These are phyloP conservation scores for Fabriciana adippe DNA, from an alignment of 2,888 invertebrate genomes.

Conservation along the genomic window DNA sequence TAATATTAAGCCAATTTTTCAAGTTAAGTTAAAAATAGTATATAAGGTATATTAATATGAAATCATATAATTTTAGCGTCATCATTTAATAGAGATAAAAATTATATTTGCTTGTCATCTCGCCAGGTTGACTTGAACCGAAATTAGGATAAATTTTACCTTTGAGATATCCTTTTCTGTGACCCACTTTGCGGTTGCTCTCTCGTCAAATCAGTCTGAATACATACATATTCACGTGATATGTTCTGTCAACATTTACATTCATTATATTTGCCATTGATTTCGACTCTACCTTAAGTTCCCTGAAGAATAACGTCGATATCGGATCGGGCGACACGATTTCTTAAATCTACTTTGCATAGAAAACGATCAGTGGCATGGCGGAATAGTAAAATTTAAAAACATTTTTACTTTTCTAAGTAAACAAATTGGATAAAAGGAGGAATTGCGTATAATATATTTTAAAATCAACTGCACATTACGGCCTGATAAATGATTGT, in stretches of 20 bases:
- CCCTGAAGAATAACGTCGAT: conserved; percentile 14
- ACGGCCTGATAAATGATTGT: too few species aligned
- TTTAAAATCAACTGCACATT: too few species aligned
- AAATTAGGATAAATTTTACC: conserved; percentile 17
- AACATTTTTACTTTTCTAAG: conserved; percentile 7
- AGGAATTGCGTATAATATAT: too few species aligned
- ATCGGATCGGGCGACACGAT: conserved; percentile 16
- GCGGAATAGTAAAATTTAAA: background rate
- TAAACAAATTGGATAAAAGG: background rate
- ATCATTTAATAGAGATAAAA: background rate
- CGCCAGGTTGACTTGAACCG: conserved; percentile 2
- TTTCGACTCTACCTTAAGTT: conserved; percentile 14
- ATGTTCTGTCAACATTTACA: conserved; percentile 11
- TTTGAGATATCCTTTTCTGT: conserved; percentile 11
- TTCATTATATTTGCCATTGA: conserved; percentile 19
- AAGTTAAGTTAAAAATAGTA: too few species aligned
- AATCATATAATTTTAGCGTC: too few species aligned
- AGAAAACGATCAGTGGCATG: conserved; percentile 10
- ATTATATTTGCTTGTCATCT: conserved; percentile 7
- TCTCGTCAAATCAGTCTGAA: conserved; percentile 1
- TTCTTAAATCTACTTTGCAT: conserved; percentile 28
- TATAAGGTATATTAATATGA: too few species aligned
- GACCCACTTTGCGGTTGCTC: conserved; percentile 18
- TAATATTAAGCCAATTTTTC: too few species aligned
- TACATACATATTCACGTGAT: conserved; percentile 7